Conservation (phyloP, 2,888 invertebrate genomes). For the Rhagonycha fulva region DNA sequence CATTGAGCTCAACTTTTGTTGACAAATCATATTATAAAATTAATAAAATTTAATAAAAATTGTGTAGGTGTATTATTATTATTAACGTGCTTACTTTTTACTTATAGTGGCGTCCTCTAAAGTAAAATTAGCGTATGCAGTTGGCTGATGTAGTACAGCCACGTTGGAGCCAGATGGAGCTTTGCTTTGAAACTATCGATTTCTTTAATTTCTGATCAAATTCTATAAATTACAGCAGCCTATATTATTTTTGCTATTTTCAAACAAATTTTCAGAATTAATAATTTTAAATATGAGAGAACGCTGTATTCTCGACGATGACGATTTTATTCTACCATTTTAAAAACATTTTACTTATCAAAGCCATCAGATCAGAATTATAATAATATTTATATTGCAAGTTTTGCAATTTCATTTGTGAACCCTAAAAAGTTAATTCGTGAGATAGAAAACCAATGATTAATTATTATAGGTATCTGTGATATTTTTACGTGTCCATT, state of each 20-base stretch:
- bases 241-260: background rate
- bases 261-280: background rate
- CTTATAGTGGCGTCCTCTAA: background rate
- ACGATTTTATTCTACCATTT: background rate
- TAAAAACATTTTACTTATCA: too few relatives aligned
- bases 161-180: background rate
- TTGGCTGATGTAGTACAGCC: background rate
- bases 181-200: background rate
- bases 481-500: too few relatives aligned
- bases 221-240: background rate
- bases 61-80: background rate
- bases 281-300: background rate
- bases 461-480: too few relatives aligned
- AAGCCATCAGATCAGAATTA: background rate
- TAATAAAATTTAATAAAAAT: background rate
- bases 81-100: background rate
- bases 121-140: background rate
- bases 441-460: too few relatives aligned
- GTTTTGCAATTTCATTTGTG: too few relatives aligned
- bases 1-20: background rate
- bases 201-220: background rate
- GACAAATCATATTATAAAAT: background rate
- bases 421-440: too few relatives aligned
- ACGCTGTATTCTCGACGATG: background rate
- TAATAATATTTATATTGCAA: too few relatives aligned